These are phyloP conservation scores for Scyliorhinus canicula DNA, from an alignment of 2,797 vertebrate species.

Conservation along the genomic window DNA sequence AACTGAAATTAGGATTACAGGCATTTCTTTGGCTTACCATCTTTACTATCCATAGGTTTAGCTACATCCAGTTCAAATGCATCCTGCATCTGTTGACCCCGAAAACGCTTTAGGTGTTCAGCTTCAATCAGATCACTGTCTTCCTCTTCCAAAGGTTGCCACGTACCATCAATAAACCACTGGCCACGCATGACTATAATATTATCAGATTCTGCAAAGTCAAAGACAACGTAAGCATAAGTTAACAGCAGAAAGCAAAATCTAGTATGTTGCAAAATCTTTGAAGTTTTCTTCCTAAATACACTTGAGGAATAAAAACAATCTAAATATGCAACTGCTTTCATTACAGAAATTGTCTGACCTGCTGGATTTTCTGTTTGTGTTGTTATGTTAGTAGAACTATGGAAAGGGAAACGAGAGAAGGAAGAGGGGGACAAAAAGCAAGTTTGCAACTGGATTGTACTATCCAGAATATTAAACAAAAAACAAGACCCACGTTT, in stretches of 20 bases:
- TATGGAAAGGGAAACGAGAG: background rate
- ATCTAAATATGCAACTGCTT: background rate
- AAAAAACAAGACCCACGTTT: background rate
- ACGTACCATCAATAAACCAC: slow-evolving; percentile 94
- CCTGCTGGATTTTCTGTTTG: background rate
- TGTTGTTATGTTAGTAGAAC: background rate
- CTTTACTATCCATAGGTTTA: slow-evolving; percentile 85
- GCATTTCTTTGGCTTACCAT: slow-evolving; percentile 71
- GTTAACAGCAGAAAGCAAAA: background rate
- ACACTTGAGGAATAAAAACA: background rate
- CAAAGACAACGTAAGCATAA: background rate
- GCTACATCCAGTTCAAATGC: slow-evolving; percentile 81
- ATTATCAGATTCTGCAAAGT: slow-evolving; percentile 75
- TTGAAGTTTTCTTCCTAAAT: background rate
- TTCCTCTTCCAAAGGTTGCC: slow-evolving; percentile 91
- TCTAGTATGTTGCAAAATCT: background rate
- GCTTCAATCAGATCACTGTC: slow-evolving; percentile 90
- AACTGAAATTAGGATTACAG: slow-evolving; percentile 9
- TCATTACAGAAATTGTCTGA: background rate
- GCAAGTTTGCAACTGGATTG: background rate
- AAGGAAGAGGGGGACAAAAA: background rate
- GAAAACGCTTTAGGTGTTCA: slow-evolving; percentile 83
- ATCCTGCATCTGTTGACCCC: slow-evolving; percentile 83
- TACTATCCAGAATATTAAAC: background rate
- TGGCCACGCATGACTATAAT: slow-evolving; percentile 96